Base-by-base conservation (phyloP, 2,113 vertebrate genomes). In the Pterocles burchelli region DNA sequence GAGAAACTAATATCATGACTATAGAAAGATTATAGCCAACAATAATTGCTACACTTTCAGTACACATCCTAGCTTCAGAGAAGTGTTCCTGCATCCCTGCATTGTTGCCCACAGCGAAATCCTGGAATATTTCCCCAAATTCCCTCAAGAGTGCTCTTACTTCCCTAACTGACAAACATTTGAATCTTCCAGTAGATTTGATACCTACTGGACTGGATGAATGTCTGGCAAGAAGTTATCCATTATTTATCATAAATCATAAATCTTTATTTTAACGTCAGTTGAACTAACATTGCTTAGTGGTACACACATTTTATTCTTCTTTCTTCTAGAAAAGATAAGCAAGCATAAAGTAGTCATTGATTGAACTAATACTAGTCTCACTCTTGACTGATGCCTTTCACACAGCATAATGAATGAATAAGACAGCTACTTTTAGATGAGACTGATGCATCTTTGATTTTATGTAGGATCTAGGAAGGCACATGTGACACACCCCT, bases 151-250 rank as follows among this genome's bases (percentile, higher is more conserved):
- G 13, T 38, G 16, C 2, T 77, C 6, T 22, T 41, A 38, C 16
- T 58, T 89, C 24, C 18, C 12, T 59, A 75, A 36, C 43, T 59
- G 18, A 36, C 38, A 65, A 79, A 58, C 1, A 34, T 54, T 52
- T 87, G 61, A 88, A 61, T 72, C 38, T 91, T 88, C 34, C 71
- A 55, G 33, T 76, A 80, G 46, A 78, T 93, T 90, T 84, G 55
- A 71, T 52, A 57, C 11, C 18, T 86, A 66, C 18, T 74, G 22
- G 29, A 43, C 63, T 70, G 29, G 16, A 88, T 88, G 43, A 55
- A 82, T 45, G 6, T 51, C 63, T 80, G 67, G 31, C 10, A 91
- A 83, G 14, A 55, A 85, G 31, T 25, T 73, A 83, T 34, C 7
- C 34, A 62, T 74, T 88, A 55, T 85, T 80, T 77, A 76, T 57